Percentiles rank a stretch among this genome's conserved stretches.
These are phyloP conservation scores for Gila orcuttii DNA, from an alignment of 2,113 vertebrate species.

Conservation along the genomic window DNA sequence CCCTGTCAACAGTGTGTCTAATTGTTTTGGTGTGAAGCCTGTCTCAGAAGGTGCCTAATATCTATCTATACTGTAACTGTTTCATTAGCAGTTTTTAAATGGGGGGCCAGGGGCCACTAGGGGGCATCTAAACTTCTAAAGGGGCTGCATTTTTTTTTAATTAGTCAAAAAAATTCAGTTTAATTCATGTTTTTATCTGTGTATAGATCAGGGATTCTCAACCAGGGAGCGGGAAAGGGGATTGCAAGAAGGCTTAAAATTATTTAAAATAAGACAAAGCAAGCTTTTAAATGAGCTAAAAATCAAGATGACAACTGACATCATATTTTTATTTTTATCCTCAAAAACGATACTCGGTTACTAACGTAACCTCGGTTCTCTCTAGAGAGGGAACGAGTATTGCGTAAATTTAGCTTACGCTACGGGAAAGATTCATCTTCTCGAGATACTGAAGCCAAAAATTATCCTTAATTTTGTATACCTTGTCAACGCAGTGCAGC, in stretches of 20 bases:
- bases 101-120: background rate
- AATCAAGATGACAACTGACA: background rate
- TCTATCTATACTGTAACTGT: background rate
- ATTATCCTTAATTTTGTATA: too few relatives aligned
- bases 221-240: background rate
- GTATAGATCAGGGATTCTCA: background rate
- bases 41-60: background rate
- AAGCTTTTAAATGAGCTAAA: background rate
- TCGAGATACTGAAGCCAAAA: too few relatives aligned
- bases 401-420: too few relatives aligned
- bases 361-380: too few relatives aligned
- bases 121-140: background rate
- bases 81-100: background rate
- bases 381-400: too few relatives aligned
- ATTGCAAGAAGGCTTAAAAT: background rate
- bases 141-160: background rate
- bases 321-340: background rate
- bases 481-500: too few relatives aligned
- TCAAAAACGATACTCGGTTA: too few relatives aligned
- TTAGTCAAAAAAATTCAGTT: background rate
- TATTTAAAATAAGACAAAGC: background rate
- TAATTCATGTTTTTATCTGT: too few relatives aligned
- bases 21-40: background rate
- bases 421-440: too few relatives aligned
- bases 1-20: background rate